Percentiles rank a stretch among this genome's conserved stretches.
Conservation (phyloP, 2,888 invertebrate species). For the Acholoe squamosa region DNA sequence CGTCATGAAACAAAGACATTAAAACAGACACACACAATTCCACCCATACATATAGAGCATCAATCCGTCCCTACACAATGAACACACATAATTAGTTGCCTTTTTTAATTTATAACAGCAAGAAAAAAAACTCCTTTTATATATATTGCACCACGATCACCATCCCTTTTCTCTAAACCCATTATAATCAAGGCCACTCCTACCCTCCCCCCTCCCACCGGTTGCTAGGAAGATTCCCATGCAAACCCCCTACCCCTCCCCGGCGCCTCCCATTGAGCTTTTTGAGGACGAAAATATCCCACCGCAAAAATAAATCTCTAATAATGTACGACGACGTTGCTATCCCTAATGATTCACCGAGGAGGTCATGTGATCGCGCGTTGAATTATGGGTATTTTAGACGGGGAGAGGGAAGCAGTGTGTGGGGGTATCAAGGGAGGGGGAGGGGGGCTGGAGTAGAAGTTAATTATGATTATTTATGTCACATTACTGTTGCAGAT, state of each 20-base stretch:
- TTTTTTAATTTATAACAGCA: no score
- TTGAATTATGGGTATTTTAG: constrained; percentile 31
- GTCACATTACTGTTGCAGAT: constrained; percentile 21
- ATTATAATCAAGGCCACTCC: no score
- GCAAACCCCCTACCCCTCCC: not conserved
- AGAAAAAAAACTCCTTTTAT: no score
- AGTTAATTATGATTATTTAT: constrained; percentile 44
- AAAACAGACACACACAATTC: no score
- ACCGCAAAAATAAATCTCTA: constrained; percentile 11
- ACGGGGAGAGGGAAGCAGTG: not conserved
- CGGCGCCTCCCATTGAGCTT: not conserved
- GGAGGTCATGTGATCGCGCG: constrained; percentile 33
- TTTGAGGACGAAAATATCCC: not conserved
- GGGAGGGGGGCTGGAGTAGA: no score
- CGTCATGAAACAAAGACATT: no score
- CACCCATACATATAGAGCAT: no score
- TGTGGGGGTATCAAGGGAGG: not conserved
- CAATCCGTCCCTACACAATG: no score
- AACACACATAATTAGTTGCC: no score
- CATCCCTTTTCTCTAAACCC: no score
- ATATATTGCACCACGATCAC: no score
- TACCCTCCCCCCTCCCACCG: no score
- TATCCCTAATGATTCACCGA: constrained; percentile 14
- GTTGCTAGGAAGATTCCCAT: not conserved
- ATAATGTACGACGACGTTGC: not conserved